Percentiles rank a stretch among this genome's conserved stretches.
Conservation (phyloP, 2,797 vertebrate species). For the Coendou prehensilis region DNA sequence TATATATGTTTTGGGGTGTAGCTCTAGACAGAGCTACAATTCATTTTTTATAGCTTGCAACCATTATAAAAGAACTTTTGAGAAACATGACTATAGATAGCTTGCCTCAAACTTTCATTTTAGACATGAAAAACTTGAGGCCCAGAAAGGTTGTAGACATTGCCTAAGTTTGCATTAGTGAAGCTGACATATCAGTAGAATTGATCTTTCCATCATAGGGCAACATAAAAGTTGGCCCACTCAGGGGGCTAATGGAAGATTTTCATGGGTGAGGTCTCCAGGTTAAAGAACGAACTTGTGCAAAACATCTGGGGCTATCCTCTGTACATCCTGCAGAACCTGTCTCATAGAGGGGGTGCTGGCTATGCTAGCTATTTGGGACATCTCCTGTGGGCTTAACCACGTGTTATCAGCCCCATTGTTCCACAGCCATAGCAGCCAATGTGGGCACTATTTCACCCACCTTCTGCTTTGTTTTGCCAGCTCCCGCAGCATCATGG, state of each 20-base stretch:
- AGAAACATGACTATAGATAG: background rate
- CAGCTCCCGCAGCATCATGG: too few species aligned
- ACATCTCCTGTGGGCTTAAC: too few species aligned
- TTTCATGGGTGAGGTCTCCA: background rate
- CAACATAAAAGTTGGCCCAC: background rate
- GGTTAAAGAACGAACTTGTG: background rate
- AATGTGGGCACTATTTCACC: too few species aligned
- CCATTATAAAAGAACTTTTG: background rate
- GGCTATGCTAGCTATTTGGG: too few species aligned
- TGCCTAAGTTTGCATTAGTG: background rate
- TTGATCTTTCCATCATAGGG: background rate
- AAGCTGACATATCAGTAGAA: background rate
- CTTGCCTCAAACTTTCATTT: background rate
- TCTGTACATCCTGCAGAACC: too few species aligned
- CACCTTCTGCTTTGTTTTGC: too few species aligned
- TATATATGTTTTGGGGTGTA: background rate
- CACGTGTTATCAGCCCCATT: too few species aligned
- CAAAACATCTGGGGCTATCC: background rate
- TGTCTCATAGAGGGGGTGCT: too few species aligned
- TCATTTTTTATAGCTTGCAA: background rate
- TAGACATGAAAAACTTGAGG: background rate
- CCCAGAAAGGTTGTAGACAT: background rate
- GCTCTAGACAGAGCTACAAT: background rate
- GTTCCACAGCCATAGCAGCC: too few species aligned
- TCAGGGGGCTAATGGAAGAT: background rate